These are phyloP conservation scores for Chloroceryle aenea DNA, from an alignment of 2,113 vertebrate genomes.

Conservation along the genomic window DNA sequence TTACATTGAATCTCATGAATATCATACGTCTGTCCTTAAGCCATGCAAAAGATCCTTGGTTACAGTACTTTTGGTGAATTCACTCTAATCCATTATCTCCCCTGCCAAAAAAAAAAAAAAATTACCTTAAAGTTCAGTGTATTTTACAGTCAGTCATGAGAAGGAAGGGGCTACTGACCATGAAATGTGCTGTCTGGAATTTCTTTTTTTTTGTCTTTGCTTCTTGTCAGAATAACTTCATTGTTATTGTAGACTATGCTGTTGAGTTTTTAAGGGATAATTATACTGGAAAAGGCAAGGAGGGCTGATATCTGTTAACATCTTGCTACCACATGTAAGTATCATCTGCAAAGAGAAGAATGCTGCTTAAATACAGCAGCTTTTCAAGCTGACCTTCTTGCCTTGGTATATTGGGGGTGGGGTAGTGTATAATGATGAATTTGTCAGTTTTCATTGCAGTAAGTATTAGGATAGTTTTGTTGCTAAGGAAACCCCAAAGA, in stretches of 20 bases:
- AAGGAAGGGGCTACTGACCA: not conserved
- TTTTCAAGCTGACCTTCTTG: not conserved
- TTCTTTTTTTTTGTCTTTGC: not conserved
- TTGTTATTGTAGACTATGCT: not conserved
- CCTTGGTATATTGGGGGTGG: not conserved
- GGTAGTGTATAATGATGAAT: not conserved
- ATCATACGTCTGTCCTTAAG: not conserved
- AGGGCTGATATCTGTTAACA: not conserved
- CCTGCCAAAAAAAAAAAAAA: not conserved
- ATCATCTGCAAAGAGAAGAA: not conserved
- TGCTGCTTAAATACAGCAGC: not conserved
- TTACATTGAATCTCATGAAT: not conserved
- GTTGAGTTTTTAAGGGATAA: not conserved
- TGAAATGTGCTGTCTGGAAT: not conserved
- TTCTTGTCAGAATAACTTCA: not conserved
- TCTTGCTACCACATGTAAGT: not conserved
- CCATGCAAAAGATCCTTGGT: not conserved
- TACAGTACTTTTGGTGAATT: not conserved
- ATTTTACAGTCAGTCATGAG: not conserved
- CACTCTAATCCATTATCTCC: not conserved
- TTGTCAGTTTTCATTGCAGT: not conserved
- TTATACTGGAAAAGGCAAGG: not conserved
- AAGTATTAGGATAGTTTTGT: not conserved
- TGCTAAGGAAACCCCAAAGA: constrained; percentile 9
- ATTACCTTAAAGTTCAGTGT: not conserved